phyloP scores from a whole-genome alignment of 1,140 invertebrate species.

The Xylocopa sonorina region DNA sequence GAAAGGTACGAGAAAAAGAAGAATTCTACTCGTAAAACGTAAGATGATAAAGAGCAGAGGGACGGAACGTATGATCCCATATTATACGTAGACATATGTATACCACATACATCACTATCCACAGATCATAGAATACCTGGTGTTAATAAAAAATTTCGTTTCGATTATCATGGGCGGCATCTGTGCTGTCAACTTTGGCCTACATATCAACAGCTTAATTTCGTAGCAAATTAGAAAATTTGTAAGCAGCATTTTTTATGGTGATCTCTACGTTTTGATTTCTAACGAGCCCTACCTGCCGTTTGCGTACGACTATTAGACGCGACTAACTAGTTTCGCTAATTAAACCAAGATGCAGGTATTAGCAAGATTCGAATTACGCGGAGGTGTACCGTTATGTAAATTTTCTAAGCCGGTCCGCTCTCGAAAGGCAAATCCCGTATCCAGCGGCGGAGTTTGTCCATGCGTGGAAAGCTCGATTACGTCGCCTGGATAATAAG shows the following conservation, averaged over 20 bases:
- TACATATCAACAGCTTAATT: too few relatives aligned
- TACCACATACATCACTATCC: neutral
- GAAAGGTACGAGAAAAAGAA: conserved; percentile 9
- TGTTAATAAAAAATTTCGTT: too few relatives aligned
- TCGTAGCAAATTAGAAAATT: too few relatives aligned
- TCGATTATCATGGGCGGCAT: too few relatives aligned
- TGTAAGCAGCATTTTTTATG: too few relatives aligned
- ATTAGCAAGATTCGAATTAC: conserved; percentile 3
- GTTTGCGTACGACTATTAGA: neutral
- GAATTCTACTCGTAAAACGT: conserved; percentile 40
- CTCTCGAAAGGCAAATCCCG: neutral
- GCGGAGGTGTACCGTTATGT: conserved; percentile 7
- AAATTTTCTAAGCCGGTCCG: conserved; percentile 23
- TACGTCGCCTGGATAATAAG: conserved; percentile 53
- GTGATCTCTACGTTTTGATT: neutral
- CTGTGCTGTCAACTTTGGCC: too few relatives aligned
- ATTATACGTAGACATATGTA: conserved; percentile 10
- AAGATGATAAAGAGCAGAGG: neutral
- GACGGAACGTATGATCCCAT: conserved; percentile 24
- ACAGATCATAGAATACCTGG: too few relatives aligned
- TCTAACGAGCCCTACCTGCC: neutral
- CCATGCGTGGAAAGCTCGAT: conserved; percentile 35
- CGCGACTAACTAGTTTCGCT: neutral
- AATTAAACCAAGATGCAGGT: conserved; percentile 9
- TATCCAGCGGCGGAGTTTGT: neutral